Base-by-base conservation (phyloP, 2,113 vertebrate species). In the Leptocoma aspasia region DNA sequence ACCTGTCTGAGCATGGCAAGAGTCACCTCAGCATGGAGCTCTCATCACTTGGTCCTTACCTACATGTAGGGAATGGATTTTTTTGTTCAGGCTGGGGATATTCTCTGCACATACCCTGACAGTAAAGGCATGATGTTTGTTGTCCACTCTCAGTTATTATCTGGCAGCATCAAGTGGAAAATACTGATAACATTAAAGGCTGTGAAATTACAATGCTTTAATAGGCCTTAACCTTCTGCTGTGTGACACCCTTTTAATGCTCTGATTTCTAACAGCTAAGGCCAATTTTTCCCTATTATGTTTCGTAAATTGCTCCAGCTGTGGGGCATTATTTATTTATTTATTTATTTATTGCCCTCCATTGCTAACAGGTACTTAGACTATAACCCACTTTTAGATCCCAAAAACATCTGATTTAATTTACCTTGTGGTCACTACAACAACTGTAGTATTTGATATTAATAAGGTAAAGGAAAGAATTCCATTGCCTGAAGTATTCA, bases 131-230 rank as follows among this genome's bases (percentile, higher is more conserved):
- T 52, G 59, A 27, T 83, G 72, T 97, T 89, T 86, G 95, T 88
- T 92, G 59, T 66, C 75, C 82, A 23, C 86, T 94, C 44, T 96
- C 94, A 79, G 94, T 95, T 98, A 97, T 98, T 96, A 80, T 95
- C 96, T 97, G 94, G 96, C 94, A 97, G 33, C 37, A 10, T 89
- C 87, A 95, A 88, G 88, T 98, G 95, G 97, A 98, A 97, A 96
- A 88, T 83, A 84, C 90, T 95, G 96, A 94, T 68, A 96, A 37
- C 72, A 60, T 96, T 97, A 96, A 97, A 97, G 92, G 84, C 91
- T 90, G 70, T 4, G 53, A 91, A 95, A 98, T 97, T 85, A 86
- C 96, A 97, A 94, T 66, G 92, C 94, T 98, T 98, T 98, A 98
- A 97, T 97, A 94, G 96, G 91, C 92, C 93, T 97, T 90, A 92